A percentile compares a stretch with the other conserved stretches of the same genome.
Evolutionary conservation across 2,113 vertebrate genomes (phyloP).

Genomic region (Apodemus speciosus): DNA sequence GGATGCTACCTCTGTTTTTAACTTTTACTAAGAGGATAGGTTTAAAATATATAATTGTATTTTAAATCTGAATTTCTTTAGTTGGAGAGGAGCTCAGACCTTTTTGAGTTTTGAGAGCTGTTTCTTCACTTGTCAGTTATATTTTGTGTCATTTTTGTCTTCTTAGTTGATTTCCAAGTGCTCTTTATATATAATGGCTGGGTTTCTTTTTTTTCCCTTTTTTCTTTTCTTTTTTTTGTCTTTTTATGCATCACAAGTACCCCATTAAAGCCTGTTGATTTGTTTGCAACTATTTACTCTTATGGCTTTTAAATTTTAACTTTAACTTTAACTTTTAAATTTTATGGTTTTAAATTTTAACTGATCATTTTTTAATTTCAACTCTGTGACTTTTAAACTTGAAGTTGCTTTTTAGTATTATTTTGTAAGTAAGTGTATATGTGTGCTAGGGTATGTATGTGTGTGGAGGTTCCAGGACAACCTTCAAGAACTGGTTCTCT

Average conservation of each 20-base stretch:
- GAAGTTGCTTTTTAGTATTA: neutral
- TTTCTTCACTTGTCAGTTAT: neutral
- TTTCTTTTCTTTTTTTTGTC: neutral
- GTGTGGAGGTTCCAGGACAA: neutral
- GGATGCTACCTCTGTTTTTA: neutral
- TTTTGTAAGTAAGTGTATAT: too few relatives aligned
- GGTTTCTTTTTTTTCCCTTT: too few relatives aligned
- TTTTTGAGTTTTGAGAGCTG: neutral
- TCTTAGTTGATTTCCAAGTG: neutral
- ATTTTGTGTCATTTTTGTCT: neutral
- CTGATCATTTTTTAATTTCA: neutral
- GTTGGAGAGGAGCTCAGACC: neutral
- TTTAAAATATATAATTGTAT: neutral
- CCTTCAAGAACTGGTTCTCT: neutral
- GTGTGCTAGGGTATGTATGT: neutral
- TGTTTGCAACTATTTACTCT: neutral
- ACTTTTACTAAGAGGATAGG: neutral
- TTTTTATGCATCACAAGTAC: neutral
- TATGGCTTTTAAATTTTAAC: neutral
- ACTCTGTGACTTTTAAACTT: neutral
- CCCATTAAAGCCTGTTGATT: neutral
- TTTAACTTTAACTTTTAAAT: too few relatives aligned
- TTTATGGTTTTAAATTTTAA: conserved; percentile 32
- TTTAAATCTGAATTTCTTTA: conserved; percentile 32
- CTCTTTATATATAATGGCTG: neutral